Base-by-base conservation (phyloP, 30 jellyfish, hydroid and myxozoan species). In the Pseudorhiza aurosa region DNA sequence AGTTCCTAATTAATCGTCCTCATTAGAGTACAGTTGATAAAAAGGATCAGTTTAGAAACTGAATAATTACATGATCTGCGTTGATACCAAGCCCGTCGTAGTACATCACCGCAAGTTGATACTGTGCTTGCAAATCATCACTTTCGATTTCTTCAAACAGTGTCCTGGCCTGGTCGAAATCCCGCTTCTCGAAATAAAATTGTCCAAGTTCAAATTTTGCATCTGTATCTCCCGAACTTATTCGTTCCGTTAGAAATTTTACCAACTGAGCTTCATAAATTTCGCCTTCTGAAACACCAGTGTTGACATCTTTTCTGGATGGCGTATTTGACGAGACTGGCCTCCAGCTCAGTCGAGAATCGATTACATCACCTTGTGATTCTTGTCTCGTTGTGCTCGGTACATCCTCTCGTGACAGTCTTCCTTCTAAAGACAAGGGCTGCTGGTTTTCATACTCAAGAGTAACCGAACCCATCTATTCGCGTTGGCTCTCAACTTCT, bases 61-160 rank as follows among this genome's bases (percentile, higher is more conserved):
- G 21, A 0, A 33, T 49, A 46, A 88, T 77, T 78, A 92, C 98
- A 57, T 58, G 63, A 18, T 86, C 77, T 42, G 77, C 25, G 6
- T 65, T 74, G 5, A 84, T 80, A 17, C 98, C 98, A 12, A 92
- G 65, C 10, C 98, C 98, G 72, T 92, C 96, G 36, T 57, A 92
- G 44, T 72, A 70, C 97, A 92, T 92, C 43, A 85, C 96, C 4
- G 98, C 98, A 29, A 92, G 68, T 44, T 92, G 96, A 56, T 92
- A 92, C 26, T 62, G 72, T 33, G 98, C 98, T 40, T 51, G 87
- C 65, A 64, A 26, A 35, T 94, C 78, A 15, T 37, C 76, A 10
- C 62, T 72, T 56, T 30, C 62, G 36, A 83, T 47, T 27, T 70
- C 74, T 43, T 73, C 91, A 49, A 75, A 81, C 80, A 33, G 46